Conservation (phyloP, 2,888 invertebrate species). For the Standfussiana lucernea region DNA sequence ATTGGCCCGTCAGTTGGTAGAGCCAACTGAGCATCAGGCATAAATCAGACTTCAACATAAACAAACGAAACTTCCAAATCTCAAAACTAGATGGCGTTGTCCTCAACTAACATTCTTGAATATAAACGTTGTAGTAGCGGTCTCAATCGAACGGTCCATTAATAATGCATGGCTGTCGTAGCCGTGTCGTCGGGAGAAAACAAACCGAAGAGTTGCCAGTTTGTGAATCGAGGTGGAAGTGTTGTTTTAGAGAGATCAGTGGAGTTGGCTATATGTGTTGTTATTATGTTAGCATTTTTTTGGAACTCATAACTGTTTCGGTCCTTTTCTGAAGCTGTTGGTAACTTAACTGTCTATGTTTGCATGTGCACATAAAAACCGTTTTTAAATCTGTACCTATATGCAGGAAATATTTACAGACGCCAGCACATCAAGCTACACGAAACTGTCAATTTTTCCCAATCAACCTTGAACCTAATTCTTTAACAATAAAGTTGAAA, state of each 20-base stretch:
- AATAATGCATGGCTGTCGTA: conserved; percentile 69
- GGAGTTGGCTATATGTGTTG: neutral
- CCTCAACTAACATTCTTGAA: conserved; percentile 34
- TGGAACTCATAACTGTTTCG: neutral
- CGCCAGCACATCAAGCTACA: no score
- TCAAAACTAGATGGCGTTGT: conserved; percentile 43
- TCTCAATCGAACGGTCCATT: conserved; percentile 68
- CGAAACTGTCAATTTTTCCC: no score
- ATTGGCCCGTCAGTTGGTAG: neutral
- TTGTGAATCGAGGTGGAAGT: conserved; percentile 40
- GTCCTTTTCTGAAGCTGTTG: neutral
- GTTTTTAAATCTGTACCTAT: neutral
- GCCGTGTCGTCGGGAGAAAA: conserved; percentile 59
- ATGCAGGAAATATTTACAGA: neutral
- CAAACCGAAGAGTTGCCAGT: conserved; percentile 55
- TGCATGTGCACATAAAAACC: no score
- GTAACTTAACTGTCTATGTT: neutral
- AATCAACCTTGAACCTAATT: no score
- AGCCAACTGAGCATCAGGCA: neutral
- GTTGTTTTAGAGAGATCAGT: conserved; percentile 46
- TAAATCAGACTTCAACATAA: neutral
- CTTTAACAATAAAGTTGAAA: no score
- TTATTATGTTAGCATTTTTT: neutral
- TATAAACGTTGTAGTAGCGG: conserved; percentile 56
- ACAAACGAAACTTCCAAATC: conserved; percentile 16